phyloP scores from a whole-genome alignment of 2,113 vertebrate species.

The Gadus chalcogrammus region DNA sequence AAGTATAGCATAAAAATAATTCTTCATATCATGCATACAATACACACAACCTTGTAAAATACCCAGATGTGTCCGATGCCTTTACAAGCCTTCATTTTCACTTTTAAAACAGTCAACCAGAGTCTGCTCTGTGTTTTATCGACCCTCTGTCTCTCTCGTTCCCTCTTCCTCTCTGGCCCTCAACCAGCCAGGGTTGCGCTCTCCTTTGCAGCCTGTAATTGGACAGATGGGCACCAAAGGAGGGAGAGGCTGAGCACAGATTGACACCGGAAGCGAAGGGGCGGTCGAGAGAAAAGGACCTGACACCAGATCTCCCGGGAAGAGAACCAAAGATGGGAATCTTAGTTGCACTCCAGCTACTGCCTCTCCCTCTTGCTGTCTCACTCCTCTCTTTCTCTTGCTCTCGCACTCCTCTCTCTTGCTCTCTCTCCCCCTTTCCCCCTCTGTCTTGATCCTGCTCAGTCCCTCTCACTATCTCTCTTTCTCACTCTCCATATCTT shows the following conservation, averaged over 20 bases:
- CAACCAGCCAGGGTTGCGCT: constrained; percentile 7
- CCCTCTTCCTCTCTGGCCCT: not conserved
- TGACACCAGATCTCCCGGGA: constrained; percentile 21
- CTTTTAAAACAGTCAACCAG: too few relatives aligned
- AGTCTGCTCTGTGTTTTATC: not conserved
- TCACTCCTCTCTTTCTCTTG: not conserved
- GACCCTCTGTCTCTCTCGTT: not conserved
- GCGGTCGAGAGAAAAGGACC: constrained; percentile 12
- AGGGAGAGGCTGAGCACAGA: constrained; percentile 24
- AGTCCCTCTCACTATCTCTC: not conserved
- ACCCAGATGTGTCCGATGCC: too few relatives aligned
- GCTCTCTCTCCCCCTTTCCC: not conserved
- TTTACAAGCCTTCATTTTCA: too few relatives aligned
- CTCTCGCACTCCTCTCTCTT: not conserved
- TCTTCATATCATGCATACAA: too few relatives aligned
- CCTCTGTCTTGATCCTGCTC: not conserved
- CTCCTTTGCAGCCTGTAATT: constrained; percentile 30
- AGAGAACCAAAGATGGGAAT: constrained; percentile 2
- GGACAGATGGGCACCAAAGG: constrained; percentile 32
- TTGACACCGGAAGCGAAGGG: constrained; percentile 29
- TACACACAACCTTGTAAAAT: too few relatives aligned
- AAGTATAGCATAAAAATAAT: too few relatives aligned
- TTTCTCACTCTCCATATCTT: not conserved
- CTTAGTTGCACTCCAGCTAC: too few relatives aligned
- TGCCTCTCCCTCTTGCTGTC: constrained; percentile 5